A percentile compares a stretch with the other conserved stretches of the same genome.
Evolutionary conservation across 2,113 vertebrate species (phyloP).

Genomic region (Dissostichus mawsoni): DNA sequence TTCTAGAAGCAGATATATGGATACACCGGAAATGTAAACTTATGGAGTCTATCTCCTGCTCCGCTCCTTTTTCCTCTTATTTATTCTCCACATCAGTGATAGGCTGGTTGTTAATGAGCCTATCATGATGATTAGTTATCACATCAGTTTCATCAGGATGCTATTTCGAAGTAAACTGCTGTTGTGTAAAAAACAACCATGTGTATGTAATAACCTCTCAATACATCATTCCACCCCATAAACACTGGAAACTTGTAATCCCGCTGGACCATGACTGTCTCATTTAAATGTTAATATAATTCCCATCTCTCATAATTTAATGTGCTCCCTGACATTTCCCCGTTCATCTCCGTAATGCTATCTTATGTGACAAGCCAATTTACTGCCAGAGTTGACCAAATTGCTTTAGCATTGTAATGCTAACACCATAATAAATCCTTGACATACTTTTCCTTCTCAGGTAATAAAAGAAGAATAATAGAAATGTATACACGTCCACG

Average conservation of each 20-base stretch:
- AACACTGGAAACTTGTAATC: conserved; percentile 71
- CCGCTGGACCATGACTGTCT: conserved; percentile 72
- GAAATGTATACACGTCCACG: conserved; percentile 38
- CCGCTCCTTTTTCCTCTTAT: neutral
- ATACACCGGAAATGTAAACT: conserved; percentile 29
- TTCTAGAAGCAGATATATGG: conserved; percentile 17
- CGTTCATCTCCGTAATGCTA: conserved; percentile 65
- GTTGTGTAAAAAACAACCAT: conserved; percentile 47
- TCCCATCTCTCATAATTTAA: conserved; percentile 78
- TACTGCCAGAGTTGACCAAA: conserved; percentile 67
- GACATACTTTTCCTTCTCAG: conserved; percentile 50
- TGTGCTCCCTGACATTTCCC: conserved; percentile 66
- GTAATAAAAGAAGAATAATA: conserved; percentile 64
- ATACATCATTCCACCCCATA: conserved; percentile 70
- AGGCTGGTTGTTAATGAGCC: conserved; percentile 27
- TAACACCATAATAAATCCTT: conserved; percentile 70
- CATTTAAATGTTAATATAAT: conserved; percentile 82
- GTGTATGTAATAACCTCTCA: conserved; percentile 42
- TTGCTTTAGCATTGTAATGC: conserved; percentile 67
- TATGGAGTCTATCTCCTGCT: neutral
- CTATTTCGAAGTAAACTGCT: conserved; percentile 46
- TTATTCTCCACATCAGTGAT: neutral
- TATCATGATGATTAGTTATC: conserved; percentile 44
- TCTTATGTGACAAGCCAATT: conserved; percentile 77
- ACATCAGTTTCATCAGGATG: conserved; percentile 49